These are phyloP conservation scores for Tipula lateralis DNA, from an alignment of 2,888 invertebrate species.

Conservation along the genomic window DNA sequence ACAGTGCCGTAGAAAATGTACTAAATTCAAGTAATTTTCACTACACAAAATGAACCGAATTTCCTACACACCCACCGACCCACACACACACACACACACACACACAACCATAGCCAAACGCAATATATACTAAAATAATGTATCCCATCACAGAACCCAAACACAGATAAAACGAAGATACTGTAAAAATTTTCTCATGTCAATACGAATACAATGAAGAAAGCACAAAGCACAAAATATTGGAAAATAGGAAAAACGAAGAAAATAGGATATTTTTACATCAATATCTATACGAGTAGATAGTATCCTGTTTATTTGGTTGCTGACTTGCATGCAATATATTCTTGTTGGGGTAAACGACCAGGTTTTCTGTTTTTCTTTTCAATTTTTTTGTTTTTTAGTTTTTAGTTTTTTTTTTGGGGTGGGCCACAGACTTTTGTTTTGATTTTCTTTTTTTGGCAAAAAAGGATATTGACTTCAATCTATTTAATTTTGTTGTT, in stretches of 20 bases:
- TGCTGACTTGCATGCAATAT: neutral
- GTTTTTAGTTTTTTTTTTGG: neutral
- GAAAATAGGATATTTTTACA: neutral
- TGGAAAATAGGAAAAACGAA: neutral
- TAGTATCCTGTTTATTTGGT: slow-evolving; percentile 13
- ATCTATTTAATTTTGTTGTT: neutral
- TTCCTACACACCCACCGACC: no score
- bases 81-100: no score
- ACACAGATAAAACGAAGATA: neutral
- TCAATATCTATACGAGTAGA: neutral
- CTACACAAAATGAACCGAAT: no score
- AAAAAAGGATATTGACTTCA: slow-evolving; percentile 27
- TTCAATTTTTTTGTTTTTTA: no score
- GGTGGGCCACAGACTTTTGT: slow-evolving; percentile 27
- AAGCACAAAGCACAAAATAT: neutral
- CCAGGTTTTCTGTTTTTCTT: neutral
- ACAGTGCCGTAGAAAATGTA: no score
- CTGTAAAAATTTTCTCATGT: neutral
- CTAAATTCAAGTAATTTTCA: no score
- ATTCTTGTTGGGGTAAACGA: neutral
- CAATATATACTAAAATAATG: neutral
- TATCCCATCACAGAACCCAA: neutral
- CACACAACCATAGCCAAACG: no score
- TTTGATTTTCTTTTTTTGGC: slow-evolving; percentile 2
- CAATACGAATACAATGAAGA: neutral